phyloP scores from a whole-genome alignment of 2,113 vertebrate genomes.

The Forbesichthys papilliferus region DNA sequence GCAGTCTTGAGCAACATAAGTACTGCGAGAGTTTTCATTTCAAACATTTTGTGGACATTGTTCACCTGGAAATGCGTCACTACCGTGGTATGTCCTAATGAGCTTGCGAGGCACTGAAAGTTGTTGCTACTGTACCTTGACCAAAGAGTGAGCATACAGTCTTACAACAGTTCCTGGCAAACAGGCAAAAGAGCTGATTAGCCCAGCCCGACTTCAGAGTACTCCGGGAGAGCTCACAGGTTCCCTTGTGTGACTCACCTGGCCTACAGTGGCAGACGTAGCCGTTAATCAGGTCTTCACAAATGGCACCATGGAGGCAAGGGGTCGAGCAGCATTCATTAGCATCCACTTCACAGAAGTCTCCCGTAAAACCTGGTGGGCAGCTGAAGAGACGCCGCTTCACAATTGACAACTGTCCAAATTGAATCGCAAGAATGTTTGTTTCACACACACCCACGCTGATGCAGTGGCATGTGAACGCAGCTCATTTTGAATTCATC shows the following conservation, averaged over 20 bases:
- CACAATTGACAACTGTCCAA: slow-evolving; percentile 19
- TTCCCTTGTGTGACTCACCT: slow-evolving; percentile 68
- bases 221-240: slow-evolving; percentile 46
- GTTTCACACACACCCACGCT: not conserved
- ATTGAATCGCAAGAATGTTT: not conserved
- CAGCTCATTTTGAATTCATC: too few species aligned
- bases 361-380: slow-evolving; percentile 75
- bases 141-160: slow-evolving; percentile 12
- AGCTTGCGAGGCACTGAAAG: not conserved
- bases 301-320: slow-evolving; percentile 79
- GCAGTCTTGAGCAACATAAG: not conserved
- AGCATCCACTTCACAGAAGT: slow-evolving; percentile 81
- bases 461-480: too few species aligned
- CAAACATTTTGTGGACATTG: not conserved
- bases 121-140: slow-evolving; percentile 9
- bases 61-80: not conserved
- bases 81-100: slow-evolving; percentile 20
- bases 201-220: slow-evolving; percentile 32
- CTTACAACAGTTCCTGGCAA: slow-evolving; percentile 16
- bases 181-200: not conserved
- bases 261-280: slow-evolving; percentile 84
- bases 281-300: slow-evolving; percentile 82
- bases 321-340: slow-evolving; percentile 85
- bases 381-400: slow-evolving; percentile 65
- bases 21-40: too few species aligned